Percentiles rank a stretch among this genome's conserved stretches.
phyloP scores from a whole-genome alignment of 2,888 invertebrate species.

The Chrysolina americana region DNA sequence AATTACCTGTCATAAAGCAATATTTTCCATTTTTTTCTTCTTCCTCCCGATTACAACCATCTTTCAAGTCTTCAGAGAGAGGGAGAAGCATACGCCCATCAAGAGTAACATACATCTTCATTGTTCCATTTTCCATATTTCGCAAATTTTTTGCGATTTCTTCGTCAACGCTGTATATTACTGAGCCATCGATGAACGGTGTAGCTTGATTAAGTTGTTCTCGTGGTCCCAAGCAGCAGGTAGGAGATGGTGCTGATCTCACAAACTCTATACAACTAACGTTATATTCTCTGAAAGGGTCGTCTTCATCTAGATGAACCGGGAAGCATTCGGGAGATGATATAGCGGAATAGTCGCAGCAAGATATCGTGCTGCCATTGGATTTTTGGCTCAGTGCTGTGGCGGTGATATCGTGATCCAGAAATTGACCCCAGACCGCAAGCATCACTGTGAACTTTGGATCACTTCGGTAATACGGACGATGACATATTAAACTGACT shows the following conservation, averaged over 20 bases:
- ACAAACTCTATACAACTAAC: constrained; percentile 89
- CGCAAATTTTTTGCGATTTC: constrained; percentile 72
- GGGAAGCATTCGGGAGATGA: constrained; percentile 87
- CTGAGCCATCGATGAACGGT: constrained; percentile 88
- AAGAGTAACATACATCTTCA: constrained; percentile 77
- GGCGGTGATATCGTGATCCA: constrained; percentile 90
- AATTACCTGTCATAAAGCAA: constrained; percentile 81
- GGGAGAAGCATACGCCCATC: constrained; percentile 81
- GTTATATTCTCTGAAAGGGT: constrained; percentile 79
- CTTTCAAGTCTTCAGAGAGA: constrained; percentile 77
- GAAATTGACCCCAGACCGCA: constrained; percentile 90
- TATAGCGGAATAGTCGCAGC: constrained; percentile 71
- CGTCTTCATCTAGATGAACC: constrained; percentile 76
- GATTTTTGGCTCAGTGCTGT: constrained; percentile 83
- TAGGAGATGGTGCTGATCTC: constrained; percentile 84
- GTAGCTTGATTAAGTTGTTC: constrained; percentile 89
- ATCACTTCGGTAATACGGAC: constrained; percentile 82
- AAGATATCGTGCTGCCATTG: constrained; percentile 81
- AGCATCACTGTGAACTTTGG: constrained; percentile 86
- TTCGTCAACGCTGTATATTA: constrained; percentile 81
- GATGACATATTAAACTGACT: constrained; percentile 82
- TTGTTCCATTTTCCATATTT: constrained; percentile 72
- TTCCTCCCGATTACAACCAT: constrained; percentile 83
- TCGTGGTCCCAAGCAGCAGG: constrained; percentile 83
- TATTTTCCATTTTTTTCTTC: constrained; percentile 81